Evolutionary conservation across 2,113 vertebrate genomes (phyloP), one percentile per base, ranked within the genome.

Genomic region (Dicrurus megarhynchus): DNA sequence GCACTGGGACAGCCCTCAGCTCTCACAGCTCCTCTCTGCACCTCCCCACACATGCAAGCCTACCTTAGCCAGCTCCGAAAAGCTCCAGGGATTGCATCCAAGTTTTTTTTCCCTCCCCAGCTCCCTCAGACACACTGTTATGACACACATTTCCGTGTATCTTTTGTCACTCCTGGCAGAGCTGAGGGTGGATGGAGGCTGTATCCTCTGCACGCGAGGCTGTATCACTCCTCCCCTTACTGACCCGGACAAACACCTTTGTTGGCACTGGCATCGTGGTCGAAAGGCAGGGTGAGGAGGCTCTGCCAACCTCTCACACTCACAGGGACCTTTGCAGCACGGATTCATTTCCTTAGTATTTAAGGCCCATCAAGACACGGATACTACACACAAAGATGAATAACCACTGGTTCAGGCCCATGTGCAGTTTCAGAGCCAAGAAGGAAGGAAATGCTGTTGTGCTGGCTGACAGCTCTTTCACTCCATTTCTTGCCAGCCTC

Each of bases 221-320:
- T 26, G n/a, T n/a, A 3, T 70, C 27, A 2, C 60, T 73, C 24
- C 27, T 63, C 49, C 18, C 69, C 16, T 65, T 7, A 4, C 69
- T 57, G 61, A 33, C 49, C 64, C 57, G 19, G 3, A 28, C 44
- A 77, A 47, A 64, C 39, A 55, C 47, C 56, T 67, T 4, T 35
- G 32, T 24, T 22, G 49, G 19, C 73, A n/a, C 27, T 21, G 33
- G 49, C 46, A 46, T 6, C 3, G 0, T 2, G 0, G 20, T 39
- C 64, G 64, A 46, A 71, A 27, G 9, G 24, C 18, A n/a, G 8
- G 4, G 30, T 35, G 26, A 75, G 12, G 46, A 57, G 35, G n/a
- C 15, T 65, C 56, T 42, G 55, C 63, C 28, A 77, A 5, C 10
- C 46, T 79, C 35, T 35, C 32, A 26, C 0, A 0, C 50, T 39